phyloP scores from a whole-genome alignment of 2,888 invertebrate genomes.

The Pyrrhia umbra region DNA sequence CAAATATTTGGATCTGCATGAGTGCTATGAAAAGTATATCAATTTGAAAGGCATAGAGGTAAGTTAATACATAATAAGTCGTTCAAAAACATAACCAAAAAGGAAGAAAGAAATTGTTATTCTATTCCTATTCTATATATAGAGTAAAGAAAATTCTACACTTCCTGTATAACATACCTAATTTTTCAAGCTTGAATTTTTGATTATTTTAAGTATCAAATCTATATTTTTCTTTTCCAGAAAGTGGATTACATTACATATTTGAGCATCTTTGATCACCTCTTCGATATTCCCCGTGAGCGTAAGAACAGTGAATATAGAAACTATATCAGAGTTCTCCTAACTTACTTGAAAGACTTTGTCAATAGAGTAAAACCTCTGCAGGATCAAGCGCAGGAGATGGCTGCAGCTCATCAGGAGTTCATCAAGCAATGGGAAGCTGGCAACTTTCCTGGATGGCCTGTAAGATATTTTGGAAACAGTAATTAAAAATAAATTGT shows the following conservation, averaged over 20 bases:
- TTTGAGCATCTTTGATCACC: constrained; percentile 97
- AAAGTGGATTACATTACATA: constrained; percentile 99
- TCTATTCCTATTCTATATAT: too few species aligned
- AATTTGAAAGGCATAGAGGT: constrained; percentile 99
- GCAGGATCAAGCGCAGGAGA: constrained; percentile 94
- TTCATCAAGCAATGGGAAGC: constrained; percentile 97
- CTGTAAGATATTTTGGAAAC: constrained; percentile 85
- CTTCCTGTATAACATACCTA: too few species aligned
- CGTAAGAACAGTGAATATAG: constrained; percentile 96
- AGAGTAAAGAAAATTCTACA: too few species aligned
- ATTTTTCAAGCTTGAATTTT: too few species aligned
- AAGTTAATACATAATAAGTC: constrained; percentile 42
- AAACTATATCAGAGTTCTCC: constrained; percentile 95
- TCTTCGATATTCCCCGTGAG: constrained; percentile 98
- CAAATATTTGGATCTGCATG: constrained; percentile 98
- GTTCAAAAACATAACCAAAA: neutral
- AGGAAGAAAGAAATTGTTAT: too few species aligned
- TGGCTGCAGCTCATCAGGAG: constrained; percentile 94
- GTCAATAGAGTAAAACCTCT: constrained; percentile 96
- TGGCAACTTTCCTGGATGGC: constrained; percentile 98
- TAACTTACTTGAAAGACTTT: constrained; percentile 96
- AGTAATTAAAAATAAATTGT: neutral
- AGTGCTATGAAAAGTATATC: constrained; percentile 98
- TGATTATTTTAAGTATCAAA: neutral
- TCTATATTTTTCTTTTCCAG: constrained; percentile 73